These are phyloP conservation scores for Drosophila rellima DNA, from an alignment of 2,888 invertebrate species.

Conservation along the genomic window DNA sequence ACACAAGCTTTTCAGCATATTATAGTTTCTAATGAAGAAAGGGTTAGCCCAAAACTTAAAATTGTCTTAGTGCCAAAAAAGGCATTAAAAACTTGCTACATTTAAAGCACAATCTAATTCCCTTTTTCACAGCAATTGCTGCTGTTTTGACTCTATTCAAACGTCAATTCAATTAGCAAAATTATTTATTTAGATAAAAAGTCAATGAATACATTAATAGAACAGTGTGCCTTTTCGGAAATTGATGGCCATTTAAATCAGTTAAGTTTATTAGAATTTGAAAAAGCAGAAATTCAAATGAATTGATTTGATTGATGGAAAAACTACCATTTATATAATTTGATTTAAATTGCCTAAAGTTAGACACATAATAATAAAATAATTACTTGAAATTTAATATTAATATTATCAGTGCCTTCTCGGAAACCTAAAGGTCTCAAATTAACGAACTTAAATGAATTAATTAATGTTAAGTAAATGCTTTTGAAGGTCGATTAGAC, in stretches of 20 bases:
- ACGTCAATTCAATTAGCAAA: slow-evolving; percentile 15
- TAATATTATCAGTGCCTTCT: too few species aligned
- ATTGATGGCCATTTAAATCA: not conserved
- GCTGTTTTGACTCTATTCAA: slow-evolving; percentile 5
- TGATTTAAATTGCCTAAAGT: not conserved
- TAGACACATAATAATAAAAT: not conserved
- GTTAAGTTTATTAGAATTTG: slow-evolving; percentile 5
- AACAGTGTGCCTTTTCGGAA: not conserved
- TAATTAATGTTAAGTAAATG: too few species aligned
- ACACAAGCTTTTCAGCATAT: slow-evolving; percentile 14
- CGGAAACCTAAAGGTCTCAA: too few species aligned
- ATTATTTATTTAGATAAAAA: slow-evolving; percentile 6
- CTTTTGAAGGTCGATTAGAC: too few species aligned
- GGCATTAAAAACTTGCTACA: slow-evolving; percentile 1
- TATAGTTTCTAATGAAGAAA: slow-evolving; percentile 13
- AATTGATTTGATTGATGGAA: not conserved
- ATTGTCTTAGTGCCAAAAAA: not conserved
- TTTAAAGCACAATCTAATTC: slow-evolving; percentile 2
- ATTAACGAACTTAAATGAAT: not conserved
- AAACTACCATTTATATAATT: not conserved
- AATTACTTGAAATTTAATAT: too few species aligned
- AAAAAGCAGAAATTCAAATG: not conserved
- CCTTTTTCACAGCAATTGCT: not conserved
- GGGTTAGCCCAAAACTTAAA: not conserved
- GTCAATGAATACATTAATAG: slow-evolving; percentile 10